A percentile compares a stretch with the other conserved stretches of the same genome.
Evolutionary conservation across 2,797 vertebrate genomes (phyloP).

Genomic region (Sebastes oblongus): DNA sequence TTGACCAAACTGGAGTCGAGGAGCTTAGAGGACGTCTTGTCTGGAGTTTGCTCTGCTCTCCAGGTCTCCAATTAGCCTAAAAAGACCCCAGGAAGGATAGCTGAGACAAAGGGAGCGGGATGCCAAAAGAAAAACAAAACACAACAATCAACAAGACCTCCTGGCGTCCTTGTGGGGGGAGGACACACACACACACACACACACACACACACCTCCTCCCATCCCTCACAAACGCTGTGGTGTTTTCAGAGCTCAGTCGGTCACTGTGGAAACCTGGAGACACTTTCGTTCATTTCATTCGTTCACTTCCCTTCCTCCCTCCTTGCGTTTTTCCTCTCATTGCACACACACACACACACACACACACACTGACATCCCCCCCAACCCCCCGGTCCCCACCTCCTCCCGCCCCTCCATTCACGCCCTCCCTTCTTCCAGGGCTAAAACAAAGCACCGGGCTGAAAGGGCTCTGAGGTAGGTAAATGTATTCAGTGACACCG

Average conservation of each 20-base stretch:
- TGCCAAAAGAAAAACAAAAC: conserved; percentile 72
- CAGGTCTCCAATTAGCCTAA: conserved; percentile 82
- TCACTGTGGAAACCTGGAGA: conserved; percentile 90
- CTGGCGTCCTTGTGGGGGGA: conserved; percentile 57
- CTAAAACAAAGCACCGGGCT: conserved; percentile 84
- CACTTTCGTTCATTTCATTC: conserved; percentile 71
- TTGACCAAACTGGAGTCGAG: conserved; percentile 79
- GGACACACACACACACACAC: conserved; percentile 24
- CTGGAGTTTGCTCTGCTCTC: conserved; percentile 69
- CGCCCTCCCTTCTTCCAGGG: conserved; percentile 78
- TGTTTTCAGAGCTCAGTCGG: conserved; percentile 72
- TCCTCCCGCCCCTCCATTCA: conserved; percentile 83
- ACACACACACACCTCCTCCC: conserved; percentile 42
- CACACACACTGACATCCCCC: conserved; percentile 44
- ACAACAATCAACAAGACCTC: conserved; percentile 79
- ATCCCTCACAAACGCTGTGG: conserved; percentile 52
- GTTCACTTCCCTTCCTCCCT: conserved; percentile 66
- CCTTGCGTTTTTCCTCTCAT: conserved; percentile 76
- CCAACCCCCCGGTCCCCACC: conserved; percentile 55
- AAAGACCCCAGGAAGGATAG: conserved; percentile 69
- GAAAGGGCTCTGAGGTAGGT: conserved; percentile 98
- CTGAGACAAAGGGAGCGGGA: conserved; percentile 62
- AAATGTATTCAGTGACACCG: conserved; percentile 98
- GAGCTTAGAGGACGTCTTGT: conserved; percentile 65
- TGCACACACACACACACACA: conserved; percentile 51